These are phyloP conservation scores for Gerris buenoi DNA, from an alignment of 1,140 invertebrate species.

Conservation along the genomic window DNA sequence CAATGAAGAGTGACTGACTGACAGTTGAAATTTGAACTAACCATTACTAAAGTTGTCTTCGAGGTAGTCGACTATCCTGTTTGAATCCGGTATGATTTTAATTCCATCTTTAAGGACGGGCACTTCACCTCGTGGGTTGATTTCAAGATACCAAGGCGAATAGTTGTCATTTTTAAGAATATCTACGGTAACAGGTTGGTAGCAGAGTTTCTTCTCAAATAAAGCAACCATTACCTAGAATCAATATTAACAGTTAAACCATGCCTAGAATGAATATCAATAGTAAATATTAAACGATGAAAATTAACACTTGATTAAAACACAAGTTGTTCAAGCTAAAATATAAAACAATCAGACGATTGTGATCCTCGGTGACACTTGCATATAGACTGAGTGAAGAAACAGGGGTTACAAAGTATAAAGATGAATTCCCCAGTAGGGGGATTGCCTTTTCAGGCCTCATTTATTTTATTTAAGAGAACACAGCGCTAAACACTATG, in stretches of 20 bases:
- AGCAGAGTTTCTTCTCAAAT: slow-evolving; percentile 54
- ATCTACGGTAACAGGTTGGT: slow-evolving; percentile 44
- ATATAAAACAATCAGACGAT: no score
- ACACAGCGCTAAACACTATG: no score
- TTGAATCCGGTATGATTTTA: slow-evolving; percentile 54
- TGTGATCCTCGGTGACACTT: no score
- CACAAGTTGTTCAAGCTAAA: no score
- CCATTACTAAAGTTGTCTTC: slow-evolving; percentile 50
- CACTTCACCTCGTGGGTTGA: slow-evolving; percentile 66
- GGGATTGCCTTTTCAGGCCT: no score
- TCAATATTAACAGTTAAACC: slow-evolving; percentile 43
- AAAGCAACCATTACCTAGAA: slow-evolving; percentile 54
- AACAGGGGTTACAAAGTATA: no score
- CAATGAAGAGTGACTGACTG: not conserved
- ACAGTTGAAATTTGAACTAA: slow-evolving; percentile 20
- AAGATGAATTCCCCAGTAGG: no score
- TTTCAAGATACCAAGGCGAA: slow-evolving; percentile 49
- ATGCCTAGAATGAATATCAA: slow-evolving; percentile 38
- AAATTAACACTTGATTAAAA: no score
- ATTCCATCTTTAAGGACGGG: slow-evolving; percentile 56
- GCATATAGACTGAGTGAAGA: no score
- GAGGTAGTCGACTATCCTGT: slow-evolving; percentile 54
- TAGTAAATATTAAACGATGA: no score
- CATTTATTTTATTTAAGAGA: no score
- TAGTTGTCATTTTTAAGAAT: slow-evolving; percentile 54